phyloP scores from a whole-genome alignment of 2,797 vertebrate species.

The Carcharodon carcharias region DNA sequence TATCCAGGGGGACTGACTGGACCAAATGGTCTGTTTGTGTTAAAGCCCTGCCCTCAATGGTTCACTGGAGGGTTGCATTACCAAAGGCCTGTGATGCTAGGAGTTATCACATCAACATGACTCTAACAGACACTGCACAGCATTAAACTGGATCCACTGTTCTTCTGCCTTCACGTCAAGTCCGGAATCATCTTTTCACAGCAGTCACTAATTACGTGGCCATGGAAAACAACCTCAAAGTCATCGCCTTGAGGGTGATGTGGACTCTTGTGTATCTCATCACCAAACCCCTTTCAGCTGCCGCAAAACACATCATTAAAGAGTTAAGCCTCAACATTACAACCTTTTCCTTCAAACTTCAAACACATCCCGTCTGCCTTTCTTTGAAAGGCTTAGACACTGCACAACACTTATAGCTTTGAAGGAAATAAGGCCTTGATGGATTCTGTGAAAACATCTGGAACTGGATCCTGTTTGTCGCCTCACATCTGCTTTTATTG shows the following conservation, averaged over 20 bases:
- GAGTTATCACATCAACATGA: background rate
- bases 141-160: background rate
- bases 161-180: background rate
- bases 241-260: background rate
- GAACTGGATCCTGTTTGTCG: background rate
- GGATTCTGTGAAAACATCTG: background rate
- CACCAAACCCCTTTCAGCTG: background rate
- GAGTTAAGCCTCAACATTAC: background rate
- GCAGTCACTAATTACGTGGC: background rate
- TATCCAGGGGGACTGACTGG: background rate
- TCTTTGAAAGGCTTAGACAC: background rate
- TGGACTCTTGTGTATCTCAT: background rate
- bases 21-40: background rate
- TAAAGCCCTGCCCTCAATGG: background rate
- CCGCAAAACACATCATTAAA: background rate
- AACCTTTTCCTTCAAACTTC: background rate
- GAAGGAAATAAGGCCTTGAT: background rate
- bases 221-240: background rate
- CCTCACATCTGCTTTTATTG: too few species aligned
- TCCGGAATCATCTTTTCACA: background rate
- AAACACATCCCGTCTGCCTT: background rate
- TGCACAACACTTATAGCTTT: background rate
- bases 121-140: background rate
- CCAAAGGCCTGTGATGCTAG: background rate
- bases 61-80: background rate